Evolutionary conservation across 2,888 invertebrate genomes (phyloP).

Genomic region (Tetrapedia diversipes): DNA sequence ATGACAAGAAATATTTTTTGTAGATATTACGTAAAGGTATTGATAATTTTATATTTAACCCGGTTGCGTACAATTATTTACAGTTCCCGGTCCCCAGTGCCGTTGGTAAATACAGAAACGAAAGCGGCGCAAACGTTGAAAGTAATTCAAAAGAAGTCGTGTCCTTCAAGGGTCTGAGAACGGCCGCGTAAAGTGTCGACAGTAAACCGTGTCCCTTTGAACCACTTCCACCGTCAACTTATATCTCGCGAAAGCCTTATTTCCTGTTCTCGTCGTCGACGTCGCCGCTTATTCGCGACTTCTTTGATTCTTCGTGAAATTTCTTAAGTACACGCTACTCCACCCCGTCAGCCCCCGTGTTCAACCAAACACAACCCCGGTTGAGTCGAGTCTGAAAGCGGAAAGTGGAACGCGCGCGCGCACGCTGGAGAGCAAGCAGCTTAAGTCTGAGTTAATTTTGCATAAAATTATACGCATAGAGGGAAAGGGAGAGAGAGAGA

Average conservation of each 20-base stretch:
- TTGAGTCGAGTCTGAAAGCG: background rate
- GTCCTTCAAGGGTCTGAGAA: slow-evolving; percentile 11
- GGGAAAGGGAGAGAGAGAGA: background rate
- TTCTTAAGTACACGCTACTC: slow-evolving; percentile 12
- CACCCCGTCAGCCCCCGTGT: background rate
- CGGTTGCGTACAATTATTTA: background rate
- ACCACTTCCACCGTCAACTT: slow-evolving; percentile 21
- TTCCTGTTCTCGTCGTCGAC: background rate
- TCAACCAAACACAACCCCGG: background rate
- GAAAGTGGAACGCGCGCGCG: slow-evolving; percentile 21
- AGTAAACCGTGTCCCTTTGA: slow-evolving; percentile 25
- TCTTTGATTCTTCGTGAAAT: slow-evolving; percentile 41
- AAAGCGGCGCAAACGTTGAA: background rate
- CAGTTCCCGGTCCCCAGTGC: background rate
- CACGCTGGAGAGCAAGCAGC: slow-evolving; percentile 43
- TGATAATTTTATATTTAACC: too few species aligned
- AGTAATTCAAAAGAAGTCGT: slow-evolving; percentile 11
- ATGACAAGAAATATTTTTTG: too few species aligned
- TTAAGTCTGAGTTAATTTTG: slow-evolving; percentile 67
- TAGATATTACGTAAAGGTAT: too few species aligned
- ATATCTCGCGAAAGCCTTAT: slow-evolving; percentile 1
- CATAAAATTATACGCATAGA: slow-evolving; percentile 58
- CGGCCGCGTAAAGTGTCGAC: slow-evolving; percentile 1
- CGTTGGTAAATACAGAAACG: background rate
- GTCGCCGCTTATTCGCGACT: slow-evolving; percentile 15